A percentile compares a stretch with the other conserved stretches of the same genome.
These are phyloP conservation scores for Chaetophractus vellerosus DNA, from an alignment of 2,797 vertebrate species.

Conservation along the genomic window DNA sequence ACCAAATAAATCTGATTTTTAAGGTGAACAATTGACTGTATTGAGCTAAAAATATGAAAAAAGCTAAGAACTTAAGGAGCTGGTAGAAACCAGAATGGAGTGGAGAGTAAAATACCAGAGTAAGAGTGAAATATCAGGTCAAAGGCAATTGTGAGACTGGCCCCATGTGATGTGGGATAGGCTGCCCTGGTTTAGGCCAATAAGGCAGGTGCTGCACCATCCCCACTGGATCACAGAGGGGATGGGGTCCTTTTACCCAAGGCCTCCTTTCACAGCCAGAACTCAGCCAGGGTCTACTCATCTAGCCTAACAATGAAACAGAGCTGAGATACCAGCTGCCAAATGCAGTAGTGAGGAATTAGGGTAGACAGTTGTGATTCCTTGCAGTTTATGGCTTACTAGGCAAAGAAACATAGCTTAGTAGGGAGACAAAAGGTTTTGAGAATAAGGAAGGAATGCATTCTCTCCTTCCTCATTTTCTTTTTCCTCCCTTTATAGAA, in stretches of 20 bases:
- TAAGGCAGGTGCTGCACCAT: background rate
- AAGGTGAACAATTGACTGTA: background rate
- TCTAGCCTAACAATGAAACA: background rate
- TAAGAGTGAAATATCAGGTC: background rate
- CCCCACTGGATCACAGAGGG: background rate
- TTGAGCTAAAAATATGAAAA: background rate
- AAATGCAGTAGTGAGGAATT: background rate
- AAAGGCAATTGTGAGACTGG: background rate
- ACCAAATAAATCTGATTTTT: background rate
- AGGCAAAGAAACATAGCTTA: conserved; percentile 20
- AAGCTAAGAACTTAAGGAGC: background rate
- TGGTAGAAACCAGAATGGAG: background rate
- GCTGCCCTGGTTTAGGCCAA: background rate
- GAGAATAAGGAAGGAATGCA: background rate
- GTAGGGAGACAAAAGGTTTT: conserved; percentile 1
- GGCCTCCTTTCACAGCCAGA: background rate
- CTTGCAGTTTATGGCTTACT: background rate
- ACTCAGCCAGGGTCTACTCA: background rate
- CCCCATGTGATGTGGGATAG: rapidly evolving
- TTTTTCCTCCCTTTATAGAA: conserved; percentile 13
- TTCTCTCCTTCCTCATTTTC: conserved; percentile 23
- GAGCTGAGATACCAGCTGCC: background rate
- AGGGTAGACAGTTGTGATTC: background rate
- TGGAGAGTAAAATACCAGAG: background rate
- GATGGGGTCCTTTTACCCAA: background rate